A percentile compares a stretch with the other conserved stretches of the same genome.
These are phyloP conservation scores for Pharmacophagus antenor DNA, from an alignment of 2,888 invertebrate species.

Conservation along the genomic window DNA sequence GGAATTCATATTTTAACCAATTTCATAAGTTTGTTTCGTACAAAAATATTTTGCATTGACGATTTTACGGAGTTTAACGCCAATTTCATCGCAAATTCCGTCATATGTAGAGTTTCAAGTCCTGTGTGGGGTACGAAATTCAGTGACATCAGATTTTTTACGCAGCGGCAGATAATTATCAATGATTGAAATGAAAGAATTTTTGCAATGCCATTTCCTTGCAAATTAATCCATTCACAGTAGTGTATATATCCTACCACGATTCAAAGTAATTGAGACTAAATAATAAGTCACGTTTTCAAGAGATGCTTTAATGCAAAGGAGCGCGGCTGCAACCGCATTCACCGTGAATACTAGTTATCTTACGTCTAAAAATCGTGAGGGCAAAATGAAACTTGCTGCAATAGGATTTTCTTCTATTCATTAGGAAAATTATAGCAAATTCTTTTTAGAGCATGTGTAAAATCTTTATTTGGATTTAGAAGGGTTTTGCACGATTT, in stretches of 20 bases:
- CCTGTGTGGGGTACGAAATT: neutral
- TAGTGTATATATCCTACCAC: neutral
- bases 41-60: no score
- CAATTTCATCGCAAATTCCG: no score
- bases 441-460: neutral
- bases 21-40: no score
- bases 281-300: constrained; percentile 24
- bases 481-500: neutral
- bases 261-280: constrained; percentile 9
- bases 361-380: constrained; percentile 7
- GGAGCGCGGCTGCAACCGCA: constrained; percentile 18
- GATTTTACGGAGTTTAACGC: no score
- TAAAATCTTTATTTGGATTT: neutral
- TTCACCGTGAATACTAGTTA: constrained; percentile 18
- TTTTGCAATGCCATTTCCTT: neutral
- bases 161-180: neutral
- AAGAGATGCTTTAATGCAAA: constrained; percentile 25
- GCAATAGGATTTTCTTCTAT: constrained; percentile 17
- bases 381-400: neutral
- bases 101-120: neutral
- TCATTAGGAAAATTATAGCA: constrained; percentile 38
- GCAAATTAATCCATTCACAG: constrained; percentile 1
- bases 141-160: neutral
- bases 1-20: no score
- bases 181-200: neutral